A percentile compares a stretch with the other conserved stretches of the same genome.
phyloP scores from a whole-genome alignment of 2,888 invertebrate genomes.

The Beris chalybata region DNA sequence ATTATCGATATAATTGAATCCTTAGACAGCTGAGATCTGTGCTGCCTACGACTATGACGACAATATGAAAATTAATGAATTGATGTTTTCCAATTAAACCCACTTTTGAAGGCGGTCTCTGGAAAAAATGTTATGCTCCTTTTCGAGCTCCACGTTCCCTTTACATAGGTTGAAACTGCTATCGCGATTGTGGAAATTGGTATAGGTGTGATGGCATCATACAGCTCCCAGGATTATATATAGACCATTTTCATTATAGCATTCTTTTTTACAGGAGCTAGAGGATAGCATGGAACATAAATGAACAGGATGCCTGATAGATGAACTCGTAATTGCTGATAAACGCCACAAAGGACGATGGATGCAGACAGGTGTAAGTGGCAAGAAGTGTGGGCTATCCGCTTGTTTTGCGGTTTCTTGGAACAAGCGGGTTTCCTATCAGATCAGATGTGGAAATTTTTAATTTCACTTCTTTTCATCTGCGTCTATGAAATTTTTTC shows the following conservation, averaged over 20 bases:
- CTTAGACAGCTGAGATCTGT: constrained; percentile 28
- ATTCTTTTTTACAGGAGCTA: not conserved
- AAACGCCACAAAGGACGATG: constrained; percentile 23
- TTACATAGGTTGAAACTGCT: not conserved
- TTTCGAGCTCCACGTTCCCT: constrained; percentile 1
- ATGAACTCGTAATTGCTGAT: constrained; percentile 29
- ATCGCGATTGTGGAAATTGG: too few relatives aligned
- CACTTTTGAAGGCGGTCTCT: constrained; percentile 11
- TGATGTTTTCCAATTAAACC: constrained; percentile 38
- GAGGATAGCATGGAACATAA: constrained; percentile 5
- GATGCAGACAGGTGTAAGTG: constrained; percentile 28
- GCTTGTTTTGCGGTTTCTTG: constrained; percentile 27
- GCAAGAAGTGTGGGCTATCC: constrained; percentile 26
- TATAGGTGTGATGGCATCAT: too few relatives aligned
- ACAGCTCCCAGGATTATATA: not conserved
- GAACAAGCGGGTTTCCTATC: not conserved
- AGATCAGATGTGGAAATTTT: not conserved
- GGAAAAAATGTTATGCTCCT: constrained; percentile 1
- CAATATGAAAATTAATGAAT: constrained; percentile 38
- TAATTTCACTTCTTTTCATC: not conserved
- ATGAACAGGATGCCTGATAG: constrained; percentile 22
- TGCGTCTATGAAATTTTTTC: constrained; percentile 13
- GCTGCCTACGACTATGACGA: constrained; percentile 2
- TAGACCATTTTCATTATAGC: not conserved
- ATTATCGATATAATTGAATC: constrained; percentile 16